A percentile compares a stretch with the other conserved stretches of the same genome.
These are phyloP conservation scores for Homalodisca vitripennis DNA, from an alignment of 1,140 invertebrate species.

Conservation along the genomic window DNA sequence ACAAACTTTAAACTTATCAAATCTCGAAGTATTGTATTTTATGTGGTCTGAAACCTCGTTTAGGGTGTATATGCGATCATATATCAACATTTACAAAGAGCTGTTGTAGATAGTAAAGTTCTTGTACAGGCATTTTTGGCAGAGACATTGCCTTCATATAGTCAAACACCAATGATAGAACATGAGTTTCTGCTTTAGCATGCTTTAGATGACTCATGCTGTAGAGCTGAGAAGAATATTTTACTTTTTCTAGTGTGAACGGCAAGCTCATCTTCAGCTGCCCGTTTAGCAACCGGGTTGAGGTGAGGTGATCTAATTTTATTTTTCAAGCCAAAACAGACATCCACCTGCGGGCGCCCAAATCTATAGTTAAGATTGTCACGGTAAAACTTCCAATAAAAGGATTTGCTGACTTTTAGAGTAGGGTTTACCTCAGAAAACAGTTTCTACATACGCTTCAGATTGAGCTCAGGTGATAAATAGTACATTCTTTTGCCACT, in stretches of 20 bases:
- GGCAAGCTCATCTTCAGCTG: slow-evolving; percentile 2
- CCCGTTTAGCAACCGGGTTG: neutral
- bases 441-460: slow-evolving; percentile 2
- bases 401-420: slow-evolving; percentile 8
- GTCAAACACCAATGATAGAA: no score
- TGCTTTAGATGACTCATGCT: no score
- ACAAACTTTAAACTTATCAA: no score
- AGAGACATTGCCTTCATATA: no score
- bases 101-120: no score
- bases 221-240: slow-evolving; percentile 3
- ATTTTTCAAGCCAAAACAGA: neutral
- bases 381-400: slow-evolving; percentile 10
- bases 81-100: no score
- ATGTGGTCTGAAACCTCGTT: no score
- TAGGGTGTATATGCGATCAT: no score
- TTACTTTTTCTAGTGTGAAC: slow-evolving; percentile 3
- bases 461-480: slow-evolving; percentile 10
- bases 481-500: slow-evolving; percentile 11
- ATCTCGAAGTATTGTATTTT: no score
- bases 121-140: no score
- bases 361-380: neutral
- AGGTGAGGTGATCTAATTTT: slow-evolving; percentile 14
- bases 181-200: no score
- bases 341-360: neutral
- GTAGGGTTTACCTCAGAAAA: neutral